Evolutionary conservation across 2,888 invertebrate genomes (phyloP).

Genomic region (Drosophila atroscutellata): DNA sequence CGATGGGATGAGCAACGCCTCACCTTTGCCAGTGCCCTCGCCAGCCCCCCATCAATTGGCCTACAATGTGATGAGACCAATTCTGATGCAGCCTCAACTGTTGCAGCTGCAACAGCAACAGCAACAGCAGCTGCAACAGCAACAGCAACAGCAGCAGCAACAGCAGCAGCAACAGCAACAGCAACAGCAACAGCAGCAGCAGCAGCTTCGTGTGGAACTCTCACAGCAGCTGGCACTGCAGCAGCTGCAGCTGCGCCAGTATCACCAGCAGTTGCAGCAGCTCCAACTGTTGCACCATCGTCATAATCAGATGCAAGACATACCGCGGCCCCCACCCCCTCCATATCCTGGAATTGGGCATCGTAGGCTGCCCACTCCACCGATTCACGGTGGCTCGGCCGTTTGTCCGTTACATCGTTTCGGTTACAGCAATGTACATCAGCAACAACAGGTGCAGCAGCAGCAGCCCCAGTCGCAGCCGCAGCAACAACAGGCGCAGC

Average conservation of each 20-base stretch:
- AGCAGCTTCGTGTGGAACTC: background rate
- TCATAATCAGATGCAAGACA: background rate
- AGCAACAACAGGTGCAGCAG: background rate
- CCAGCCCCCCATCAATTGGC: slow-evolving; percentile 74
- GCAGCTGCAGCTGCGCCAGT: slow-evolving; percentile 45
- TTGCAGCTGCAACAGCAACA: slow-evolving; percentile 13
- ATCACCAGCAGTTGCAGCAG: slow-evolving; percentile 41
- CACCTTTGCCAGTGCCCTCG: slow-evolving; percentile 45
- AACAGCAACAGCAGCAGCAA: slow-evolving; percentile 9
- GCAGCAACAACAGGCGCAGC: background rate
- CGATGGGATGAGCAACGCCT: slow-evolving; percentile 77
- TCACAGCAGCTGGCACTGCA: background rate
- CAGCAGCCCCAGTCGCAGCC: background rate
- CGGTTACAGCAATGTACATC: background rate
- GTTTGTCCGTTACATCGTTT: slow-evolving; percentile 63
- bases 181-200: slow-evolving; percentile 8
- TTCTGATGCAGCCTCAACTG: slow-evolving; percentile 73
- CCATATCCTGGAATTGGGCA: slow-evolving; percentile 41
- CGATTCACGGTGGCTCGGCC: slow-evolving; percentile 64
- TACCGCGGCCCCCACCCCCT: background rate
- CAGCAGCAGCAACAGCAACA: slow-evolving; percentile 16
- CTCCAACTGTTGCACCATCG: background rate
- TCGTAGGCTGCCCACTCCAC: slow-evolving; percentile 76
- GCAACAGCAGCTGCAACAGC: slow-evolving; percentile 5
- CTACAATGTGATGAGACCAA: slow-evolving; percentile 73